Evolutionary conservation across 2,888 invertebrate species (phyloP).

Genomic region (Epinotia demarniana): DNA sequence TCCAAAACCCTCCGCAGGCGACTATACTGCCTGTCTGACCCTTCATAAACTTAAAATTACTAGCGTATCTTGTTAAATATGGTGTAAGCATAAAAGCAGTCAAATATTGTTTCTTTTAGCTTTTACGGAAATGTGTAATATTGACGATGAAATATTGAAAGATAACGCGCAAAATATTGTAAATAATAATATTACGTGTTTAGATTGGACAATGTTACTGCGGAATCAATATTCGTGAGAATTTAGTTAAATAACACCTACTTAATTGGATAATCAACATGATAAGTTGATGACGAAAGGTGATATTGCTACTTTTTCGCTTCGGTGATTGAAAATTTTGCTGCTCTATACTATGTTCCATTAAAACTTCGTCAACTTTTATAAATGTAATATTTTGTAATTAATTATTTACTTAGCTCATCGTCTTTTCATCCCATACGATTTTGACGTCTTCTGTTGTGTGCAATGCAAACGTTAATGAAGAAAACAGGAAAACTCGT

Average conservation of each 20-base stretch:
- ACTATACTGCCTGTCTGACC: conserved; percentile 38
- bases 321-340: background rate
- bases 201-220: too few relatives aligned
- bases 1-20: conserved; percentile 12
- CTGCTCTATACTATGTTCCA: background rate
- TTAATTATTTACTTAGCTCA: background rate
- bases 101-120: background rate
- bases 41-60: conserved; percentile 36
- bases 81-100: background rate
- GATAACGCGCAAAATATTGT: too few relatives aligned
- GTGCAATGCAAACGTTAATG: background rate
- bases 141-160: background rate
- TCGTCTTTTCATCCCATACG: background rate
- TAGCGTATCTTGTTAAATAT: conserved; percentile 19
- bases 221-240: conserved; percentile 8
- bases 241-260: conserved; percentile 16
- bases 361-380: background rate
- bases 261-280: conserved; percentile 17
- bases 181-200: too few relatives aligned
- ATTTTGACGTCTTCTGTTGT: background rate
- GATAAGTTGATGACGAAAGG: too few relatives aligned
- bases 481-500: conserved; percentile 21
- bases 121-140: background rate
- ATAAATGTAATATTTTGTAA: background rate
- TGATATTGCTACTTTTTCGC: conserved; percentile 10